These are phyloP conservation scores for Echinops telfairi DNA, from an alignment of 2,113 vertebrate species.

Conservation along the genomic window DNA sequence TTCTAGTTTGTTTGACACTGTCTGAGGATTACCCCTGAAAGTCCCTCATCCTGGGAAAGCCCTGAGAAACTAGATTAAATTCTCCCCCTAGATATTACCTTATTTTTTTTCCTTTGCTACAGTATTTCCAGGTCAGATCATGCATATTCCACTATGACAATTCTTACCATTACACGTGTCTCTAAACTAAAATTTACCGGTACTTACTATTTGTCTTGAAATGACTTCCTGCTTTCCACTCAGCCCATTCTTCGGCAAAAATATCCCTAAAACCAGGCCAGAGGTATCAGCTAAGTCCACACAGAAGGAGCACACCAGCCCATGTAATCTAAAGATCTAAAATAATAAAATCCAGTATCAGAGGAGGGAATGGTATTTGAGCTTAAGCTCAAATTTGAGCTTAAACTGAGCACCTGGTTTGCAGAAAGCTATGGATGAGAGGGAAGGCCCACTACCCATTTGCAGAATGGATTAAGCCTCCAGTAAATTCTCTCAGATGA, in stretches of 20 bases:
- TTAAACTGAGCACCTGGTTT: too few species aligned
- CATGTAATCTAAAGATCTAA: too few species aligned
- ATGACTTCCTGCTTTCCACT: conserved; percentile 6
- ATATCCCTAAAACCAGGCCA: conserved; percentile 19
- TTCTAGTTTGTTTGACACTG: neutral
- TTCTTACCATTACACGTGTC: too few species aligned
- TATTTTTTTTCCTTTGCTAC: neutral
- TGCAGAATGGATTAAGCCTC: too few species aligned
- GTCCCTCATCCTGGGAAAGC: neutral
- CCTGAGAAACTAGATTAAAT: neutral
- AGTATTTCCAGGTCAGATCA: neutral
- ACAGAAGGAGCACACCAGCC: too few species aligned
- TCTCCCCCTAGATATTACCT: neutral
- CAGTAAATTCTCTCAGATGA: too few species aligned
- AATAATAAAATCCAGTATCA: too few species aligned
- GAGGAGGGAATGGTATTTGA: too few species aligned
- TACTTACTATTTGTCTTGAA: conserved; percentile 30
- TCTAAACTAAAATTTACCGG: neutral
- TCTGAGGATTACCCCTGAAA: neutral
- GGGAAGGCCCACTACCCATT: too few species aligned
- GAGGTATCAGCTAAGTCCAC: too few species aligned
- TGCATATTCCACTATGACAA: neutral
- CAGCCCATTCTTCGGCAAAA: conserved; percentile 1
- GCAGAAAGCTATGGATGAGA: too few species aligned
- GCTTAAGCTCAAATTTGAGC: too few species aligned